These are phyloP conservation scores for Odontophorus gujanensis DNA, from an alignment of 2,113 vertebrate species.

Conservation along the genomic window DNA sequence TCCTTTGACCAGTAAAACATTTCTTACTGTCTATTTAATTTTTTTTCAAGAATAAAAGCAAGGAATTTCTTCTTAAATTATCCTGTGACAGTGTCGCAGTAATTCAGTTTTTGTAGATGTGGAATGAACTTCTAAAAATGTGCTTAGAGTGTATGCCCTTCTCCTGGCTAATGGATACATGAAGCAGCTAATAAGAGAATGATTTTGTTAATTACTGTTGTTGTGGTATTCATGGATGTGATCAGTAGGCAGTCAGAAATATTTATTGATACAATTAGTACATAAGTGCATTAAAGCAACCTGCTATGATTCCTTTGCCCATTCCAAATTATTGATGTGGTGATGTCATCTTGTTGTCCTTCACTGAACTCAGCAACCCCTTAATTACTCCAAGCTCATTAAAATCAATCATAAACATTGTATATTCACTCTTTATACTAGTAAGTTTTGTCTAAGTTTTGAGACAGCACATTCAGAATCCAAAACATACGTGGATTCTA, in stretches of 20 bases:
- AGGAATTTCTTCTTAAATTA: neutral
- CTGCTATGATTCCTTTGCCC: neutral
- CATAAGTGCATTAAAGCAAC: constrained; percentile 19
- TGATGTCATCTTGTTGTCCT: neutral
- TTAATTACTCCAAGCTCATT: neutral
- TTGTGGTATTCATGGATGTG: neutral
- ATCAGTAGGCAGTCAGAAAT: constrained; percentile 13
- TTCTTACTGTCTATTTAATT: neutral
- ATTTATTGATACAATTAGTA: constrained; percentile 32
- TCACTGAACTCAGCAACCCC: constrained; percentile 19
- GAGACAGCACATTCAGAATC: neutral
- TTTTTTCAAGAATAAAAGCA: neutral
- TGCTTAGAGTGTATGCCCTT: neutral
- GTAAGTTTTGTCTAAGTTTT: neutral
- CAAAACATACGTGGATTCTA: neutral
- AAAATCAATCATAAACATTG: neutral
- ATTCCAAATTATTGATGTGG: neutral
- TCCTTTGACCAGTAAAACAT: neutral
- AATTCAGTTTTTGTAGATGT: neutral
- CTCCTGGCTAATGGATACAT: neutral
- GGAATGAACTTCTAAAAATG: neutral
- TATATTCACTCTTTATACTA: neutral
- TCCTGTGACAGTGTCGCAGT: neutral
- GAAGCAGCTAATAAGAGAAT: neutral
- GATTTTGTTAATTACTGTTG: constrained; percentile 8